Evolutionary conservation across 2,797 vertebrate species (phyloP), one percentile per base, ranked within the genome.

Genomic region (Taeniopygia guttata): DNA sequence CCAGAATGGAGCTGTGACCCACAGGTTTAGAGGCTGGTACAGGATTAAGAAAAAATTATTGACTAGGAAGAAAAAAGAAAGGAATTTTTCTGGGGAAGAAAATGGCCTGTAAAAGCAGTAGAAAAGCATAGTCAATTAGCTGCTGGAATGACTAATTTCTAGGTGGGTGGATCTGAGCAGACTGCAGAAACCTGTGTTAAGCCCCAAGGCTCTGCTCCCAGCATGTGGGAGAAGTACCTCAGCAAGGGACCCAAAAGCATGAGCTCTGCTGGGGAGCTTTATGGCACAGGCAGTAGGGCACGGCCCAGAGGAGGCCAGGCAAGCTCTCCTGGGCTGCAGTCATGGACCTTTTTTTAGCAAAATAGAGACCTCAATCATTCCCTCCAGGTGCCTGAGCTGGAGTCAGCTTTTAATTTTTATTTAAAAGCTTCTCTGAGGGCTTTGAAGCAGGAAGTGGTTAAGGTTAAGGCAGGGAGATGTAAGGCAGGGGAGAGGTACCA

Each of bases 111-210:
- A 94, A 91, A 92, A 94, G 51, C 73, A 73, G 51, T 67, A 66
- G 30, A 76, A 92, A 85, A 77, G 55, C 51, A 29, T 16, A 92
- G 70, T 79, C 80, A 93, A 63, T 93, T 94, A 95, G 77, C 67
- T 95, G 84, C 84, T 93, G 83, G 72, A 95, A 90, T 95, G 96
- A 96, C 88, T 96, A 95, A 96, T 95, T 95, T 92, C 56, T 79
- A 74, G 60, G 96, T 96, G 88, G 95, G 95, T 91, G 95, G 90
- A 91, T 88, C 84, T 70, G 81, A 95, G 76, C 83, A 91, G 76
- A 7, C 40, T 93, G 66, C 83, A 90, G 72, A 87, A 94, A 79
- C 81, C 67, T 59, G 52, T 74, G 78, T 52, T 80, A 77, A 87
- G 19, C 45, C 54, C 67, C 68, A n/a, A 18, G 34, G 72, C 64